Base-by-base conservation (phyloP, 2,888 invertebrate genomes). In the Spilarctia lutea region DNA sequence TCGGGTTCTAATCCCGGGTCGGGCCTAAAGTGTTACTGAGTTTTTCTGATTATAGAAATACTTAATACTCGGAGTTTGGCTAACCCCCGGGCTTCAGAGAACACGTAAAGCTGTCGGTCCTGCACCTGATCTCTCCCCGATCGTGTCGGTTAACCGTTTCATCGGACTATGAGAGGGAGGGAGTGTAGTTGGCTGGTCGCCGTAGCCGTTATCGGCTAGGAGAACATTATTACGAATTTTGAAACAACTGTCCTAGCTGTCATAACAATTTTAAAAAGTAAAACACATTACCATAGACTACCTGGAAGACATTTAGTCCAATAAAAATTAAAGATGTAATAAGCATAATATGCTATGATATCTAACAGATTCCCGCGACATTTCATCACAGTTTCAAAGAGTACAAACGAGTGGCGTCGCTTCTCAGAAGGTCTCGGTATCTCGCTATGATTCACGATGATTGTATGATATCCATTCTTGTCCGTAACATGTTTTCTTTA, bases 401-500 rank as follows among this genome's bases (percentile, higher is more conserved):
- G 89, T 86, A 86, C 86, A 52, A 79, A 77, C 76, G 77, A 83
- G 72, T 86, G 86, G 82, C 84, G 83, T 88, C 86, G 86, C 79
- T 94, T 94, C 94, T 85, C 83, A 89, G 94, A 94, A 94, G 92
- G 93, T 87, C 88, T 89, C 80, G 77, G 86, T 86, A 87, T 85
- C 84, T 88, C 81, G 85, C 81, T 89, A 90, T 94, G 93, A 93
- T 90, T 93, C 94, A 93, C 90, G 87, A 90, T 91, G 91, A 92
- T 93, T 91, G 75, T 93, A 85, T 92, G 93, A 94, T 94, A 93
- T 91, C 90, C 90, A 90, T 90, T 88, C 90, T 88, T 85, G 89
- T 87, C 82, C 81, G 83, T 87, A 90, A 89, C 90, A 83, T 88
- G 91, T 91, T 91, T n/a, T 89, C 81, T 72, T 73, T 75, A 71